Conservation (phyloP, 1,140 invertebrate genomes). For the Heliconius hewitsoni region DNA sequence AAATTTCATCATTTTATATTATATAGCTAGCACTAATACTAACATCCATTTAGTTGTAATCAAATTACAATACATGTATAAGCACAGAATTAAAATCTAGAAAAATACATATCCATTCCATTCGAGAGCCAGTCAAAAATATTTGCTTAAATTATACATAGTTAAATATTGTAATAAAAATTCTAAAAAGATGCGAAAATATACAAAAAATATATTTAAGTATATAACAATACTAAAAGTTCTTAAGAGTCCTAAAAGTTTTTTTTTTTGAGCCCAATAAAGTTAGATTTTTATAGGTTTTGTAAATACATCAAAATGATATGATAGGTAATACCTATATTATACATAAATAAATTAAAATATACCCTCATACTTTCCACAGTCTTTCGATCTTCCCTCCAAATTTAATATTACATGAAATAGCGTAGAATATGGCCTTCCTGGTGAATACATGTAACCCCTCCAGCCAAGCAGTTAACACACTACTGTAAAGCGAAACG, state of each 20-base stretch:
- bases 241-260: background rate
- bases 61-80: background rate
- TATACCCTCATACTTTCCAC: background rate
- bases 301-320: constrained; percentile 7
- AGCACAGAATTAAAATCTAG: background rate
- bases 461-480: background rate
- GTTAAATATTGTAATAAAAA: background rate
- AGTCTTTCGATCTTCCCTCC: background rate
- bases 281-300: background rate
- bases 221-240: background rate
- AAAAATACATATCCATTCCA: background rate
- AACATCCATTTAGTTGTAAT: background rate
- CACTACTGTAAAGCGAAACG: background rate
- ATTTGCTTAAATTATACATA: background rate
- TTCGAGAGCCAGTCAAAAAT: background rate
- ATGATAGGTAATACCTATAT: background rate
- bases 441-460: background rate
- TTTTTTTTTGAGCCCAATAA: background rate
- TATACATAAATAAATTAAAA: background rate
- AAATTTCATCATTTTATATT: background rate
- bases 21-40: no score
- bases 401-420: background rate
- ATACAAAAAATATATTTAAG: background rate
- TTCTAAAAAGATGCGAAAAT: background rate
- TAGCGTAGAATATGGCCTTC: background rate